phyloP scores from a whole-genome alignment of 2,888 invertebrate species.

The Cosmia trapezina region DNA sequence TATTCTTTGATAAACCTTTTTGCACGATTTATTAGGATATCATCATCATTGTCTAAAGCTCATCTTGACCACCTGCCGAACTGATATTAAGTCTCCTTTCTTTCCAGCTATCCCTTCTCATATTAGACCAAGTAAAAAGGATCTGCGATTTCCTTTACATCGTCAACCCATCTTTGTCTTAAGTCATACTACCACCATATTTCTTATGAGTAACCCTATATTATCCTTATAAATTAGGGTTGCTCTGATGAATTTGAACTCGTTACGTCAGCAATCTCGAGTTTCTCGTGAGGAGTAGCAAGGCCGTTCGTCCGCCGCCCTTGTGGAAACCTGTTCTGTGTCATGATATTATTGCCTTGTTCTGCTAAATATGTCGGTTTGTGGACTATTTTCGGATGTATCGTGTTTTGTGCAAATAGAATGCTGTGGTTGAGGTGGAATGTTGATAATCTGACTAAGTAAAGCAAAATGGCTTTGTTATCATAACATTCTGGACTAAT shows the following conservation, averaged over 20 bases:
- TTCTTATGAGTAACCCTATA: constrained; percentile 48
- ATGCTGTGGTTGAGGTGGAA: constrained; percentile 42
- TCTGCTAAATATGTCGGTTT: constrained; percentile 40
- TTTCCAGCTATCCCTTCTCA: constrained; percentile 1
- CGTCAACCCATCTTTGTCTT: constrained; percentile 32
- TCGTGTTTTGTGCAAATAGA: constrained; percentile 48
- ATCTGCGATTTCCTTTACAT: constrained; percentile 23
- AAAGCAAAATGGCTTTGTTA: too few relatives aligned
- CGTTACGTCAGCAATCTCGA: constrained; percentile 54
- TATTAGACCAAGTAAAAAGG: constrained; percentile 27
- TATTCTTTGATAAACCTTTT: constrained; percentile 3
- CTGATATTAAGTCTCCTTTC: neutral
- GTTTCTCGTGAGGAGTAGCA: constrained; percentile 61
- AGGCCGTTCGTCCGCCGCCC: constrained; percentile 61
- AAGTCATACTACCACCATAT: constrained; percentile 30
- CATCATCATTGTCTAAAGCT: neutral
- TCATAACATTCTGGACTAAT: constrained; percentile 33
- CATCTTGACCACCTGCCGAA: constrained; percentile 23
- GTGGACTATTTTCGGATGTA: constrained; percentile 48
- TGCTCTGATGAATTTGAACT: constrained; percentile 58
- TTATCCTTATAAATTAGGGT: constrained; percentile 57
- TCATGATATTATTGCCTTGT: constrained; percentile 54
- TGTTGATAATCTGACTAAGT: too few relatives aligned
- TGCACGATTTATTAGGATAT: constrained; percentile 8
- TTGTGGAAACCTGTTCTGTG: constrained; percentile 62